Evolutionary conservation across 2,113 vertebrate species (phyloP).

Genomic region (Sakesphorus luctuosus): DNA sequence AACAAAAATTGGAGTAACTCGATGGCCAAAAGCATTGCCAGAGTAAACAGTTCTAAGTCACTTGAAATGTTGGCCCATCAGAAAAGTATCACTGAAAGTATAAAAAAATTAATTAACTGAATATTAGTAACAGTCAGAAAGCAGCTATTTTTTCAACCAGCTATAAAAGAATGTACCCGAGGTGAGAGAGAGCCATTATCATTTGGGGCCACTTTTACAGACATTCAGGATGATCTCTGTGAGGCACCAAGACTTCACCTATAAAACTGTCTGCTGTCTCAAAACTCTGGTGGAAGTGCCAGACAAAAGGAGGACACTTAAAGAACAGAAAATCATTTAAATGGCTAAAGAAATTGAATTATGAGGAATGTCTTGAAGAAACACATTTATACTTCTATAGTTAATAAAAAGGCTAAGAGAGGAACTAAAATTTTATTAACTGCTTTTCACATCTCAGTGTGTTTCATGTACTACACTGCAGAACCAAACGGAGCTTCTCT

Average conservation of each 20-base stretch:
- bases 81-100: not conserved
- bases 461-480: not conserved
- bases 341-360: slow-evolving; percentile 23
- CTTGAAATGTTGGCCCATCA: not conserved
- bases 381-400: not conserved
- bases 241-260: not conserved
- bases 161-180: not conserved
- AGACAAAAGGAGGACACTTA: slow-evolving; percentile 15
- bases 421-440: slow-evolving; percentile 19
- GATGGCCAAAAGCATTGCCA: not conserved
- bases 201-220: not conserved
- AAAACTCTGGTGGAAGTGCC: not conserved
- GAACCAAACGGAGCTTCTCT: not conserved
- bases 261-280: slow-evolving; percentile 25
- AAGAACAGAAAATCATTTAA: slow-evolving; percentile 25
- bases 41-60: not conserved
- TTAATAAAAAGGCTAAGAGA: slow-evolving; percentile 26
- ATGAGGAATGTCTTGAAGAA: slow-evolving; percentile 1
- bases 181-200: slow-evolving; percentile 16
- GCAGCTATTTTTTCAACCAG: not conserved
- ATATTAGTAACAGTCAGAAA: not conserved
- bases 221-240: not conserved
- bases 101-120: not conserved
- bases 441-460: not conserved
- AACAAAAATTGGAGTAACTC: not conserved